Conservation (phyloP, 2,888 invertebrate genomes). For the Elegia similella region DNA sequence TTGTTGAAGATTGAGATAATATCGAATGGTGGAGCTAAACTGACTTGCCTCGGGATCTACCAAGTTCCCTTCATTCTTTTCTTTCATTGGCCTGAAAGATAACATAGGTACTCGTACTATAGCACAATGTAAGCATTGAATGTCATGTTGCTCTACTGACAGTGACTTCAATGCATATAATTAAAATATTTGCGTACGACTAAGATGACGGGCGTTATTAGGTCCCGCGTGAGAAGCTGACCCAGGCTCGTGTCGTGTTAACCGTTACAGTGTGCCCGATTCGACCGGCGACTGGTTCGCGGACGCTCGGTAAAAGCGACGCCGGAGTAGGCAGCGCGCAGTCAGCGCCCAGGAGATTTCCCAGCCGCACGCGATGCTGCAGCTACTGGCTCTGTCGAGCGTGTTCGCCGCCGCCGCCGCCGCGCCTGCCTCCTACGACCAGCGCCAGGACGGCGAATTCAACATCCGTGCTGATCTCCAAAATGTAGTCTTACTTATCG, state of each 20-base stretch:
- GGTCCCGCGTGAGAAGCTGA: constrained; percentile 36
- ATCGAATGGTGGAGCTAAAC: too few species aligned
- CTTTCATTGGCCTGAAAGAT: too few species aligned
- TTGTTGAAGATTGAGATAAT: too few species aligned
- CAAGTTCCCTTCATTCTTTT: too few species aligned
- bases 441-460: constrained; percentile 88
- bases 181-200: neutral
- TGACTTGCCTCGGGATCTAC: too few species aligned
- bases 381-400: constrained; percentile 49
- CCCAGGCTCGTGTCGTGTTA: constrained; percentile 55
- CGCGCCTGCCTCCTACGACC: constrained; percentile 80
- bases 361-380: constrained; percentile 64
- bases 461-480: constrained; percentile 88
- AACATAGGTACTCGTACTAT: too few species aligned
- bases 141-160: neutral
- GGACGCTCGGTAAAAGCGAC: constrained; percentile 68
- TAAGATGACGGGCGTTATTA: constrained; percentile 24
- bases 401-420: constrained; percentile 51
- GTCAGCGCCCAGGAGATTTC: constrained; percentile 49
- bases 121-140: neutral
- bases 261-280: constrained; percentile 78
- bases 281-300: constrained; percentile 69
- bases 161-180: constrained; percentile 13
- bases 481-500: constrained; percentile 87
- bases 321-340: constrained; percentile 57